Evolutionary conservation across 2,888 invertebrate species (phyloP).

Genomic region (Blastobasis lacticolella): DNA sequence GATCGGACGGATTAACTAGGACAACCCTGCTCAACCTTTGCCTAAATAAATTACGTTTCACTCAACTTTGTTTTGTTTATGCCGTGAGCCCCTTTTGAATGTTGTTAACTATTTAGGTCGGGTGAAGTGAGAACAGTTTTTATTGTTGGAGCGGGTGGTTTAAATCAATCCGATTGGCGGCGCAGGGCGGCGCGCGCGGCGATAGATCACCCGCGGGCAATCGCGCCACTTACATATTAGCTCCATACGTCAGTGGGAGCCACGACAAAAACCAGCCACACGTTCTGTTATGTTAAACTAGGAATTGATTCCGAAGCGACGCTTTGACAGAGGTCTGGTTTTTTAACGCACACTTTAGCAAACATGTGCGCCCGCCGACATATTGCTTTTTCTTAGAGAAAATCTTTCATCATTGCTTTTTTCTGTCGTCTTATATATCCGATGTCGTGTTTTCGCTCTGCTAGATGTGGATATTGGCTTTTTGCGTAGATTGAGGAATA

Average conservation of each 20-base stretch:
- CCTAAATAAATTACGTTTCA: conserved; percentile 1
- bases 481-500: conserved; percentile 39
- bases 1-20: not conserved
- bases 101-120: conserved; percentile 1
- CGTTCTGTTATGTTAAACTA: conserved; percentile 44
- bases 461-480: conserved; percentile 46
- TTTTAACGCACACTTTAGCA: conserved; percentile 47
- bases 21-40: conserved; percentile 1
- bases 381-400: conserved; percentile 37
- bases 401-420: conserved; percentile 42
- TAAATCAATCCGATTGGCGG: conserved; percentile 7
- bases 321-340: conserved; percentile 43
- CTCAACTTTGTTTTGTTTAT: conserved; percentile 1
- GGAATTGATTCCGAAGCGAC: conserved; percentile 50
- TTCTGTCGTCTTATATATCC: conserved; percentile 50
- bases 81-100: not conserved
- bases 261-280: conserved; percentile 44
- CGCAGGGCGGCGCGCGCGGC: conserved; percentile 1
- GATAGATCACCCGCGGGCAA: conserved; percentile 24
- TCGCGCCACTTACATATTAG: conserved; percentile 49
- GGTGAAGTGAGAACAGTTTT: not conserved
- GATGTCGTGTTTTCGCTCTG: conserved; percentile 45
- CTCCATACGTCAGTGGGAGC: conserved; percentile 38
- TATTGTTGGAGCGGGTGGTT: conserved; percentile 1
- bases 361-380: conserved; percentile 49